These are phyloP conservation scores for Contarinia nasturtii DNA, from an alignment of 1,140 invertebrate genomes.

Conservation along the genomic window DNA sequence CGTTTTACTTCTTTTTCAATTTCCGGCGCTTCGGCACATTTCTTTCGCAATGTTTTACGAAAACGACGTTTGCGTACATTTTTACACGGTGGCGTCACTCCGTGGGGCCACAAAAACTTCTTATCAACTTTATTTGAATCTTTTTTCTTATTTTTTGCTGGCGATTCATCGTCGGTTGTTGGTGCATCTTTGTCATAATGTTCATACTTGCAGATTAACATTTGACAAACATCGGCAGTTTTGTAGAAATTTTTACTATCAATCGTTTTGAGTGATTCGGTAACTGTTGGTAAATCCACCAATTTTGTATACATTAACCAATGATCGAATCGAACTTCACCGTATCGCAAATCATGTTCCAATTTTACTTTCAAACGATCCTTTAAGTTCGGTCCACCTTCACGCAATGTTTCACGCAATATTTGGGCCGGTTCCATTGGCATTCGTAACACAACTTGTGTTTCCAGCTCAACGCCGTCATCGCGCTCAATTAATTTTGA, in stretches of 20 bases:
- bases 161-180: constrained; percentile 60
- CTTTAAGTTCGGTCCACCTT: constrained; percentile 56
- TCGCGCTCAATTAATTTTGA: constrained; percentile 6
- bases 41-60: constrained; percentile 89
- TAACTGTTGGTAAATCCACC: constrained; percentile 80
- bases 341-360: constrained; percentile 77
- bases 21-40: constrained; percentile 91
- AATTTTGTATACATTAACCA: constrained; percentile 78
- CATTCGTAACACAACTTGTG: constrained; percentile 70
- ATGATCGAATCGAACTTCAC: constrained; percentile 75
- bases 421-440: constrained; percentile 60
- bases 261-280: constrained; percentile 89
- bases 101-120: constrained; percentile 85
- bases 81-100: constrained; percentile 83
- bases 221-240: constrained; percentile 89
- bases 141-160: constrained; percentile 71
- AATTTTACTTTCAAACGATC: constrained; percentile 77
- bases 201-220: constrained; percentile 69
- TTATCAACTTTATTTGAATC: constrained; percentile 85
- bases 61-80: constrained; percentile 87
- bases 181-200: constrained; percentile 61
- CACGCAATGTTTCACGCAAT: constrained; percentile 53
- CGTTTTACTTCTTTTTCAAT: constrained; percentile 94
- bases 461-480: constrained; percentile 57
- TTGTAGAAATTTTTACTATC: constrained; percentile 95